Evolutionary conservation across 2,888 invertebrate species (phyloP).

Genomic region (Chesias legatella): DNA sequence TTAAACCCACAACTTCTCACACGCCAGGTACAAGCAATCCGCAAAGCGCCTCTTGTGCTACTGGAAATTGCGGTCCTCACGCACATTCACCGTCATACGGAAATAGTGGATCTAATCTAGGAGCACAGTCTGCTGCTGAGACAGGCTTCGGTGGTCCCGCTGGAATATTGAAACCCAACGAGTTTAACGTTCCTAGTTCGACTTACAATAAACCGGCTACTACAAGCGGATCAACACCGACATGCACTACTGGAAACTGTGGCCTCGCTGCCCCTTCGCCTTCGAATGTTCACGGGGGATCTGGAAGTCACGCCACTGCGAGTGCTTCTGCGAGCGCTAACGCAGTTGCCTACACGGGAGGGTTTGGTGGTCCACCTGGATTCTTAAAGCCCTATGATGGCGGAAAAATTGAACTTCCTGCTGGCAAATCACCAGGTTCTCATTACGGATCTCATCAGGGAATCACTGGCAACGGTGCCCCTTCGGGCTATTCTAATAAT

Average conservation of each 20-base stretch:
- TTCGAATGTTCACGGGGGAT: slow-evolving; percentile 5
- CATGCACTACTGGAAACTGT: slow-evolving; percentile 11
- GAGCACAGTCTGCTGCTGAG: background rate
- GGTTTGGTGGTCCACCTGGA: slow-evolving; percentile 72
- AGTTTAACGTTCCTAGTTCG: slow-evolving; percentile 26
- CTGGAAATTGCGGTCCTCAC: slow-evolving; percentile 18
- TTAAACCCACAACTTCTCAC: slow-evolving; percentile 4
- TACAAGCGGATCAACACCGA: slow-evolving; percentile 16
- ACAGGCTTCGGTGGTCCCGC: slow-evolving; percentile 46
- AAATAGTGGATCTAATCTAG: background rate
- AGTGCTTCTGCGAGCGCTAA: slow-evolving; percentile 20
- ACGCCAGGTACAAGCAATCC: slow-evolving; percentile 2
- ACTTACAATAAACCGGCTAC: slow-evolving; percentile 8
- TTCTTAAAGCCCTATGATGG: slow-evolving; percentile 57
- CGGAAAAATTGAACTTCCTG: slow-evolving; percentile 37
- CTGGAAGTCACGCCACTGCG: slow-evolving; percentile 15
- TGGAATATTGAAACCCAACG: slow-evolving; percentile 53
- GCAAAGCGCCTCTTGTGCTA: slow-evolving; percentile 14
- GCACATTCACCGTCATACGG: slow-evolving; percentile 8
- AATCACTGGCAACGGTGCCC: slow-evolving; percentile 19
- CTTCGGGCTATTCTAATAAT: slow-evolving; percentile 18
- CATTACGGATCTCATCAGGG: slow-evolving; percentile 23
- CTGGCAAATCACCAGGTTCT: slow-evolving; percentile 21
- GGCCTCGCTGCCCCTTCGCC: slow-evolving; percentile 4
- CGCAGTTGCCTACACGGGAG: slow-evolving; percentile 53